Percentiles rank a stretch among this genome's conserved stretches.
Conservation (phyloP, 2,113 vertebrate genomes). For the Odocoileus virginianus region DNA sequence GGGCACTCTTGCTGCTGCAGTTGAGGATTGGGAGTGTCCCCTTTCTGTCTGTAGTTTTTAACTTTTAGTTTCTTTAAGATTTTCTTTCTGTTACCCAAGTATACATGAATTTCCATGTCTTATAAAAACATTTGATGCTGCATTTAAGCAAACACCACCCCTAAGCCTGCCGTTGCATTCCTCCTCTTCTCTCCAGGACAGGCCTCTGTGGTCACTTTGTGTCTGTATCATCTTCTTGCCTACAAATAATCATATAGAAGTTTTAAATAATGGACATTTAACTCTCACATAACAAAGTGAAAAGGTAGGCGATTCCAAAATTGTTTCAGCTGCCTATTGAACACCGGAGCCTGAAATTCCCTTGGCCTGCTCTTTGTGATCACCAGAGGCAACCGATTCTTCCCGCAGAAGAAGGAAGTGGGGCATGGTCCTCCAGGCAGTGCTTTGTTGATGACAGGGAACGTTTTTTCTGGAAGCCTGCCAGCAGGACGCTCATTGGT, state of each 20-base stretch:
- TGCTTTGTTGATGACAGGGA: not conserved
- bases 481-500: not conserved
- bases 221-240: not conserved
- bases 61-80: not conserved
- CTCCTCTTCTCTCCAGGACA: not conserved
- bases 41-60: not conserved
- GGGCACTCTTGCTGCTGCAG: not conserved
- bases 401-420: not conserved
- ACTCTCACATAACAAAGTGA: not conserved
- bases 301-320: not conserved
- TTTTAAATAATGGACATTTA: not conserved
- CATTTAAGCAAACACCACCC: not conserved
- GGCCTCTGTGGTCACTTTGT: not conserved
- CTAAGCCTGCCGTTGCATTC: accelerated
- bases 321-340: not conserved
- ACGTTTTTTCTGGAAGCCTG: not conserved
- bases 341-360: not conserved
- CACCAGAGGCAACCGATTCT: not conserved
- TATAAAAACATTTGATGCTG: not conserved
- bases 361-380: not conserved
- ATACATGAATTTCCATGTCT: not conserved
- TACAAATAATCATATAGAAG: not conserved
- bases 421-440: not conserved
- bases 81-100: not conserved
- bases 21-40: not conserved